A percentile compares a stretch with the other conserved stretches of the same genome.
Evolutionary conservation across 2,888 invertebrate species (phyloP).

Genomic region (Apamea epomidion): DNA sequence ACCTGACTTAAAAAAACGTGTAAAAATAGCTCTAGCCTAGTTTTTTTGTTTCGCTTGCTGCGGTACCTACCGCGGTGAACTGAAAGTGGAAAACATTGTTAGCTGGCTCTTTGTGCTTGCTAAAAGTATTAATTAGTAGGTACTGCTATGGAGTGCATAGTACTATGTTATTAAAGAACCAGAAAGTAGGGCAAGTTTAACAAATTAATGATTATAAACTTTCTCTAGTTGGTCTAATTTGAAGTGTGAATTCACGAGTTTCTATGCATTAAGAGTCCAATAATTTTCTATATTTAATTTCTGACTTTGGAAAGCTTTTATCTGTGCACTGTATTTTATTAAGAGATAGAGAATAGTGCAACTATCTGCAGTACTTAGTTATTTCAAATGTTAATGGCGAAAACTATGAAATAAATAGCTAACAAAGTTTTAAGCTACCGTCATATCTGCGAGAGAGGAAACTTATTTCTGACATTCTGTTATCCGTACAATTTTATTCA

Average conservation of each 20-base stretch:
- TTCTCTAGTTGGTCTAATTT: slow-evolving; percentile 17
- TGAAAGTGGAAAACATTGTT: slow-evolving; percentile 37
- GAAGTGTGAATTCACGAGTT: slow-evolving; percentile 13
- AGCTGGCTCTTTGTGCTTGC: slow-evolving; percentile 37
- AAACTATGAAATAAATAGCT: neutral
- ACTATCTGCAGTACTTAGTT: neutral
- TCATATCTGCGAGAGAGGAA: no score
- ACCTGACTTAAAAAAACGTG: slow-evolving; percentile 60
- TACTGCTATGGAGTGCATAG: neutral
- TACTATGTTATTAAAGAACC: slow-evolving; percentile 10
- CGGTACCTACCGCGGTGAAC: slow-evolving; percentile 24
- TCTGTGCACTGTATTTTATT: neutral
- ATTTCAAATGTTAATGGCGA: neutral
- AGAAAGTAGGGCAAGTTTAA: slow-evolving; percentile 35
- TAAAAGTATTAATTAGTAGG: slow-evolving; percentile 54
- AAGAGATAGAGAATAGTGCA: no score
- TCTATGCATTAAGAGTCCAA: slow-evolving; percentile 16
- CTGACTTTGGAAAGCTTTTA: neutral
- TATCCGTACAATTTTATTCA: neutral
- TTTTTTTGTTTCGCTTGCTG: slow-evolving; percentile 49
- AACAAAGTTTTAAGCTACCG: neutral
- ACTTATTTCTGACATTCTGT: neutral
- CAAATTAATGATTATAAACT: slow-evolving; percentile 35
- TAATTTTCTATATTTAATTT: slow-evolving; percentile 4
- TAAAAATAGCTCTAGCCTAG: slow-evolving; percentile 54